Conservation (phyloP, 2,888 invertebrate genomes). For the Eretmocerus hayati region DNA sequence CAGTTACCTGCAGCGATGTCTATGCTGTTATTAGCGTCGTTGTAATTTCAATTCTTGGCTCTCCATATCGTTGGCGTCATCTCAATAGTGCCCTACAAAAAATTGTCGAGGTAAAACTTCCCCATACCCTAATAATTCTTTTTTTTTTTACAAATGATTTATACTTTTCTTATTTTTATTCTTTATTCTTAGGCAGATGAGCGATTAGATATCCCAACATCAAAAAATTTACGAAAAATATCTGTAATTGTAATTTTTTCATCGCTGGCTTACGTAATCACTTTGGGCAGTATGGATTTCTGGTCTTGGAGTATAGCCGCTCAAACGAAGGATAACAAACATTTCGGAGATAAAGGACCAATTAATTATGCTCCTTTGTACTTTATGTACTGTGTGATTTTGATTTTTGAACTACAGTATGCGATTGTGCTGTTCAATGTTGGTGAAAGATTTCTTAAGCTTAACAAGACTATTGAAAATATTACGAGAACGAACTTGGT, state of each 20-base stretch:
- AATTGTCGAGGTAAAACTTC: conserved; percentile 42
- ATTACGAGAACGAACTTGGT: conserved; percentile 32
- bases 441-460: conserved; percentile 51
- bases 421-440: conserved; percentile 55
- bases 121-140: too few species aligned
- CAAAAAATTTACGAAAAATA: conserved; percentile 31
- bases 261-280: conserved; percentile 28
- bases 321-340: background rate
- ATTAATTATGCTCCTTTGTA: conserved; percentile 56
- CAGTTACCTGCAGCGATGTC: conserved; percentile 54
- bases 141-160: too few species aligned
- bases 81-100: conserved; percentile 52
- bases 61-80: conserved; percentile 50
- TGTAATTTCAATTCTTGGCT: conserved; percentile 50
- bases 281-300: conserved; percentile 34
- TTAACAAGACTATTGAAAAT: conserved; percentile 51
- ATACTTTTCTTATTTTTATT: too few species aligned
- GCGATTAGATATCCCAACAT: conserved; percentile 28
- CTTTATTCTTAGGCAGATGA: conserved; percentile 32
- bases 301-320: conserved; percentile 24
- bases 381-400: conserved; percentile 54
- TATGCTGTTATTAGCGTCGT: conserved; percentile 52
- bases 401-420: conserved; percentile 56
- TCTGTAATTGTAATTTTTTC: conserved; percentile 28
- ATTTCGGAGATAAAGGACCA: conserved; percentile 33